phyloP scores from a whole-genome alignment of 2,888 invertebrate species.

The Drosophila recens region DNA sequence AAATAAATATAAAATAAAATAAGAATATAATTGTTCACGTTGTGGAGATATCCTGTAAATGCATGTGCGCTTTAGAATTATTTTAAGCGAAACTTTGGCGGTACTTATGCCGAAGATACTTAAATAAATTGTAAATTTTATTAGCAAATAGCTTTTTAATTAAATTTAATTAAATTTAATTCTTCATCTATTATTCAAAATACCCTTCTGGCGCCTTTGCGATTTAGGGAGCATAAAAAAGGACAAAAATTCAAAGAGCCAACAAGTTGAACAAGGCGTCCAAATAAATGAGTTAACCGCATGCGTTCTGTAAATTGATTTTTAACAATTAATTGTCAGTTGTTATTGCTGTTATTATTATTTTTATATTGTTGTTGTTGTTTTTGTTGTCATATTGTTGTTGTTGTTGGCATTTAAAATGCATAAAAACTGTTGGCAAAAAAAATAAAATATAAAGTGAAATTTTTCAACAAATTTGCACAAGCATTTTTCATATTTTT shows the following conservation, averaged over 20 bases:
- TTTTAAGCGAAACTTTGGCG: no score
- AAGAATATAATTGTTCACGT: background rate
- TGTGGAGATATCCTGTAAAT: slow-evolving; percentile 1
- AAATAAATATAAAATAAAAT: background rate
- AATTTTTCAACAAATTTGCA: slow-evolving; percentile 53
- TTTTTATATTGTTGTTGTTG: slow-evolving; percentile 19
- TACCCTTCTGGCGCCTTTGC: background rate
- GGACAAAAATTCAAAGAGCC: slow-evolving; percentile 1
- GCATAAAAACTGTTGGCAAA: slow-evolving; percentile 19
- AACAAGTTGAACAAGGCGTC: slow-evolving; percentile 32
- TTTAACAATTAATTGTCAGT: slow-evolving; percentile 67
- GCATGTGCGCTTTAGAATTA: background rate
- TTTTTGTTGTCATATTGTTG: slow-evolving; percentile 24
- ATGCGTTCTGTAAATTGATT: slow-evolving; percentile 66
- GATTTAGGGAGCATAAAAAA: slow-evolving; percentile 1
- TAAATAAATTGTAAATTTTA: no score
- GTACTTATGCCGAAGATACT: no score
- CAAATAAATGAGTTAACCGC: slow-evolving; percentile 65
- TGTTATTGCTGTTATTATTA: slow-evolving; percentile 23
- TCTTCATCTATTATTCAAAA: background rate
- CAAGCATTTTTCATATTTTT: slow-evolving; percentile 52
- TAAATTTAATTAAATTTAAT: no score
- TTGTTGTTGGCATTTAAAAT: slow-evolving; percentile 27
- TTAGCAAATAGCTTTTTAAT: no score
- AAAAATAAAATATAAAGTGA: slow-evolving; percentile 35